Evolutionary conservation across 1,140 invertebrate genomes (phyloP), one percentile per base, ranked within the genome.

Genomic region (Drosophila orosa): DNA sequence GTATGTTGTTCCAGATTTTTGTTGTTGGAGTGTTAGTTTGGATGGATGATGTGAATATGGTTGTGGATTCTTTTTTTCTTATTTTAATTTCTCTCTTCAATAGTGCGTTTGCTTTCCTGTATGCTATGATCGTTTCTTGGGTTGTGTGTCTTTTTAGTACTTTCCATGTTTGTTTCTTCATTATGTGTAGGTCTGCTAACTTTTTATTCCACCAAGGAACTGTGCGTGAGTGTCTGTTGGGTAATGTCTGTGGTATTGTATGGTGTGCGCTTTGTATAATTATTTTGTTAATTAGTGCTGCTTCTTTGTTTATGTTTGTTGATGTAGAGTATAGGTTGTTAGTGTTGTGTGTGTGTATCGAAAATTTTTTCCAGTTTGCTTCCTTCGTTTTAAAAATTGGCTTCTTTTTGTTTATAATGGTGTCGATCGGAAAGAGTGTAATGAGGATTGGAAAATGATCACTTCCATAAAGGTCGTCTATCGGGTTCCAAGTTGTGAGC

Each of bases 161-260:
- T 40, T 40, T 56, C 22, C 24, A 25, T 25, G 15, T 25, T 17
- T 56, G 22, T 40, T 39, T 17, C 24, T 56, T 35, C 13, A 7
- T 22, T 22, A 4, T 22, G n/a, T 31, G 40, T 31, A 50, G 27
- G 29, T 54, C 31, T 22, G 31, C 17, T 54, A 15, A 25, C 5
- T 54, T 35, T 35, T 54, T 54, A 12, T 54, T 54, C 27, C 31
- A 54, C 50, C 50, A 54, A 35, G 31, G 13, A 54, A 56, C 54
- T 55, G 12, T 56, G 10, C 5, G 35, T 55, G 22, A 17, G 45
- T 10, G 15, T n/a, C 4, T n/a, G 25, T 12, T n/a, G 7, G 45
- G 45, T 48, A n/a, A 8, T 10, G 24, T 13, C 9, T 29, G 15
- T 27, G 48, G 44, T 31, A 31, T 31, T 13, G 25, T 31, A 52